Evolutionary conservation across 2,888 invertebrate genomes (phyloP), one percentile per base, ranked within the genome.

Genomic region (Pseudoips prasinana): DNA sequence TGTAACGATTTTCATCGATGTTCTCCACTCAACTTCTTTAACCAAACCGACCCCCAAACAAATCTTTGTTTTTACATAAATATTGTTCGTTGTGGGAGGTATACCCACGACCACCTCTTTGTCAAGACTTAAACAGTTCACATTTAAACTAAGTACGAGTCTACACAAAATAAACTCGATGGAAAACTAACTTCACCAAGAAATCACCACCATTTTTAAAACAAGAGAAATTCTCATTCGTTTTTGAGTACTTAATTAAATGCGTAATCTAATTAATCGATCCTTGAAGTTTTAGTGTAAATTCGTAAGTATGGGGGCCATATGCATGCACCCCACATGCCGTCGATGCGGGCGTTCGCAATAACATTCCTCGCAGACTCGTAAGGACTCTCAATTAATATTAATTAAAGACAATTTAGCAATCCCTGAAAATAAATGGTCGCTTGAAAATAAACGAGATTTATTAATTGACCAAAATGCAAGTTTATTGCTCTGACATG

Each of bases 341-440:
- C 31, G 41, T 40, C 52, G 54, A 87, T 87, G 86, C 87, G 87
- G 87, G 87, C 78, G 73, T 73, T 76, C 58, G 82, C 84, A 79
- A 76, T 76, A 76, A 73, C 65, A 73, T 73, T 74, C 66, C 71
- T 73, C 58, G 80, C 79, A 66, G 64, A 70, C 71, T 63, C 56
- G 45, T 64, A 74, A 79, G 74, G 75, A 78, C 84, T 63, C 83
- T 85, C 78, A 87, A 88, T 87, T 86, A 84, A 72, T 79, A 83
- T 84, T 84, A 85, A 88, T 88, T 86, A 86, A 79, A 83, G 84
- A 85, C 83, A 87, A 87, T 87, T 87, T 83, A 85, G 85, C 84
- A 78, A 85, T 73, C 77, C 72, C 74, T 68, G 71, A 74, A 76
- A 78, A 80, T 81, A 73, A 79, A 78, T 70, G 77, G 73, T 61